Evolutionary conservation across 2,888 invertebrate species (phyloP), one percentile per base, ranked within the genome.

Genomic region (Smittia sp.): DNA sequence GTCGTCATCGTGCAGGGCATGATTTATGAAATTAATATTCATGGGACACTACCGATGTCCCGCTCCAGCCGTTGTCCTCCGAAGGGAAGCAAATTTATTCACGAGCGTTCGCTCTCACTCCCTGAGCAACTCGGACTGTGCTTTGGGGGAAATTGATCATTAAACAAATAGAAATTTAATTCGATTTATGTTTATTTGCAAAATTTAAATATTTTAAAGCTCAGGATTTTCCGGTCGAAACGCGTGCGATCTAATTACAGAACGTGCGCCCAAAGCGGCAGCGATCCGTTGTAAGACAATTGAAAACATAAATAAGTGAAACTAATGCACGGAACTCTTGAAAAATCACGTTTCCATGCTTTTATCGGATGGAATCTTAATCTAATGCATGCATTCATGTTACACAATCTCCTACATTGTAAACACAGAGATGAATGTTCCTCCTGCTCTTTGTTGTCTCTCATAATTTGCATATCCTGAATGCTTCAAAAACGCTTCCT

Each of bases 21-120:
- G 72, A 72, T 72, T 72, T 72, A 72, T 72, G 52, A 32, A 72
- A 72, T 72, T 72, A 72, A 62, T 72, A 72, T 72, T 72, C 72
- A 72, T 72, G 54, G 62, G 62, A 72, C 62, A 72, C 4, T 72
- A 18, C 3, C 4, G 22, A 11, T 62, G 62, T 24, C 20, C 62
- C 20, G 62, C 62, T 4, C 9, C 52, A 32, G 9, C 3, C 22
- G 22, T 58, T 58, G 18, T 18, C 13, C 58, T 13, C 46, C 6
- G 58, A 20, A 22, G 11, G 11, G 27, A 63, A 63, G 24, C 4
- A 27, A 63, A 63, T 63, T 58, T 63, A 63, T 63, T 27, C 27
- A 63, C 7, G 27, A n/a, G 25, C 20, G 63, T 63, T 13, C 27
- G 27, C 27, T 9, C 52, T 18, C 52, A 6, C n/a, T 46, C 15